Conservation (phyloP, 2,797 vertebrate genomes). For the Orestias chungarensis region DNA sequence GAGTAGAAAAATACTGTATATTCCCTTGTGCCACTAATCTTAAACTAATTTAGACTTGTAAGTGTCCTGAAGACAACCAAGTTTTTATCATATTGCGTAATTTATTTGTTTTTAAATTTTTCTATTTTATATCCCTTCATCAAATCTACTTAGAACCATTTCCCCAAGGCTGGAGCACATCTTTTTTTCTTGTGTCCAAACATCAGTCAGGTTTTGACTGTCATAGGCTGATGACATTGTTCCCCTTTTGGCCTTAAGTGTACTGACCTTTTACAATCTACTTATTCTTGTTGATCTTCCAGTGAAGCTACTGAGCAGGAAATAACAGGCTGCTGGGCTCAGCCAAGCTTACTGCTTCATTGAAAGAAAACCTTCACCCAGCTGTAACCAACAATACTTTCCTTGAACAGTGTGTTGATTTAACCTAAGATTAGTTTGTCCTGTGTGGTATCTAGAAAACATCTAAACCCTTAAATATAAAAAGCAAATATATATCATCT, state of each 20-base stretch:
- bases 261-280: constrained; percentile 60
- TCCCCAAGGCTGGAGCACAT: constrained; percentile 8
- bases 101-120: background rate
- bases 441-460: background rate
- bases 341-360: constrained; percentile 17
- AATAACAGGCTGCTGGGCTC: constrained; percentile 31
- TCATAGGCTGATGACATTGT: constrained; percentile 31
- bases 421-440: constrained; percentile 8
- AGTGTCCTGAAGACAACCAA: background rate
- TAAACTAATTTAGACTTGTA: background rate
- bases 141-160: constrained; percentile 16
- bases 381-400: constrained; percentile 24
- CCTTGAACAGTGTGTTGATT: background rate
- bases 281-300: constrained; percentile 51
- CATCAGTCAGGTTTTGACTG: constrained; percentile 37
- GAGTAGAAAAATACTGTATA: background rate
- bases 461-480: background rate
- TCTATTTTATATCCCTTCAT: background rate
- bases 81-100: background rate
- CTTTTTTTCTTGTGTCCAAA: constrained; percentile 36
- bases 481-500: background rate
- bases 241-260: constrained; percentile 38
- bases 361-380: constrained; percentile 31
- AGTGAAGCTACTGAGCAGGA: constrained; percentile 48
- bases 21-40: background rate